Percentiles rank a stretch among this genome's conserved stretches.
Evolutionary conservation across 2,113 vertebrate genomes (phyloP).

Genomic region (Erinaceus europaeus): DNA sequence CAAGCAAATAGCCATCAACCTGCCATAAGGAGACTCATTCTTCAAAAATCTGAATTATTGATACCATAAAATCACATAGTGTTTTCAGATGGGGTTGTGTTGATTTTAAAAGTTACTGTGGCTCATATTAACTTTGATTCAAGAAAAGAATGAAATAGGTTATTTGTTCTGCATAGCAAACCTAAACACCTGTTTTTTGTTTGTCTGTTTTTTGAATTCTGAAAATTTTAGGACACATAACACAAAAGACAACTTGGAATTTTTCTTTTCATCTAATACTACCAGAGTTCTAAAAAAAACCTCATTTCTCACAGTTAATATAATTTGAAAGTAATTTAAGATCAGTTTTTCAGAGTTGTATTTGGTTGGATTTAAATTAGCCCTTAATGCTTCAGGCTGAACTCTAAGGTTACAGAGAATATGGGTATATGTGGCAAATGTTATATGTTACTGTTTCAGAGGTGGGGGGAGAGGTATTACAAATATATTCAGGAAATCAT

Average conservation of each 20-base stretch:
- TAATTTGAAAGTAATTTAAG: constrained; percentile 5
- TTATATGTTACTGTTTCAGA: background rate
- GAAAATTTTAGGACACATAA: constrained; percentile 23
- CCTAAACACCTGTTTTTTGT: background rate
- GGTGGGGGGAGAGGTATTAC: constrained; percentile 22
- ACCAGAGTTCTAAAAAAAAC: background rate
- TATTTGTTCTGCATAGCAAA: background rate
- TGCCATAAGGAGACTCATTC: background rate
- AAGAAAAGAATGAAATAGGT: constrained; percentile 8
- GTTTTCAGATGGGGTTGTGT: background rate
- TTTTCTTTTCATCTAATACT: background rate
- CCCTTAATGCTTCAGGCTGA: constrained; percentile 9
- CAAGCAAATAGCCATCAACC: background rate
- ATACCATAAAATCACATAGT: background rate
- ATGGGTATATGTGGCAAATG: background rate
- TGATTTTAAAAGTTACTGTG: constrained; percentile 23
- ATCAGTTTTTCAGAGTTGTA: background rate
- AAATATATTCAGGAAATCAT: background rate
- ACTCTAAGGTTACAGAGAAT: background rate
- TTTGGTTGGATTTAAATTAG: background rate
- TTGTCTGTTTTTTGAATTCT: background rate
- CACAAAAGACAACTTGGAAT: background rate
- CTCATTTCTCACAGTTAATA: background rate
- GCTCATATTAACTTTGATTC: constrained; percentile 24
- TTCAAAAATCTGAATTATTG: background rate